phyloP scores from a whole-genome alignment of 2,113 vertebrate genomes.

The Motacilla alba region DNA sequence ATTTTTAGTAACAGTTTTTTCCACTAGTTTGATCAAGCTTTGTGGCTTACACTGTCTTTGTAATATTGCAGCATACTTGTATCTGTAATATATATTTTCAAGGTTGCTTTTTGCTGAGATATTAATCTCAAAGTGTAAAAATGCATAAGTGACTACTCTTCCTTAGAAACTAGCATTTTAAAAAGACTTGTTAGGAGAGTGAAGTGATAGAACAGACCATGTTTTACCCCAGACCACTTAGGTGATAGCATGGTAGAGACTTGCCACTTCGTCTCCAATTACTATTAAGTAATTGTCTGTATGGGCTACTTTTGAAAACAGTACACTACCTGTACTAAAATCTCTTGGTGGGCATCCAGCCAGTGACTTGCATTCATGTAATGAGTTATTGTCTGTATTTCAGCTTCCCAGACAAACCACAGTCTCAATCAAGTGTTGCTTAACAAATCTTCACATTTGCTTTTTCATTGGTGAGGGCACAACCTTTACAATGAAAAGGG shows the following conservation, averaged over 20 bases:
- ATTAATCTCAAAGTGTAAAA: neutral
- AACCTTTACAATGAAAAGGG: neutral
- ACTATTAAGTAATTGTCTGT: neutral
- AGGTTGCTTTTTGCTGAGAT: neutral
- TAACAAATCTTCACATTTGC: neutral
- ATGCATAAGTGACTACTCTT: accelerated
- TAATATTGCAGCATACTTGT: neutral
- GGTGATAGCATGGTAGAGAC: neutral
- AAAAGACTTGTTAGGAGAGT: neutral
- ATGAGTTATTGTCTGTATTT: neutral
- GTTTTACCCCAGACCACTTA: neutral
- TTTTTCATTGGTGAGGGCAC: neutral
- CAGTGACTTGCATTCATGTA: neutral
- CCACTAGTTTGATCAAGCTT: neutral
- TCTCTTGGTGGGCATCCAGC: accelerated
- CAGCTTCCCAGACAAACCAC: neutral
- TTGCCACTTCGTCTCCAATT: neutral
- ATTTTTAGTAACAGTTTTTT: neutral
- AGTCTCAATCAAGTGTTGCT: neutral
- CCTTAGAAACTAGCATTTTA: neutral
- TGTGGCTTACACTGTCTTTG: neutral
- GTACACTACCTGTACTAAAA: neutral
- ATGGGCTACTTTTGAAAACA: neutral
- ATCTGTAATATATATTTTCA: neutral
- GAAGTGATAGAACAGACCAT: neutral